Base-by-base conservation (phyloP, 2,888 invertebrate genomes). In the Folsomia manolachei region DNA sequence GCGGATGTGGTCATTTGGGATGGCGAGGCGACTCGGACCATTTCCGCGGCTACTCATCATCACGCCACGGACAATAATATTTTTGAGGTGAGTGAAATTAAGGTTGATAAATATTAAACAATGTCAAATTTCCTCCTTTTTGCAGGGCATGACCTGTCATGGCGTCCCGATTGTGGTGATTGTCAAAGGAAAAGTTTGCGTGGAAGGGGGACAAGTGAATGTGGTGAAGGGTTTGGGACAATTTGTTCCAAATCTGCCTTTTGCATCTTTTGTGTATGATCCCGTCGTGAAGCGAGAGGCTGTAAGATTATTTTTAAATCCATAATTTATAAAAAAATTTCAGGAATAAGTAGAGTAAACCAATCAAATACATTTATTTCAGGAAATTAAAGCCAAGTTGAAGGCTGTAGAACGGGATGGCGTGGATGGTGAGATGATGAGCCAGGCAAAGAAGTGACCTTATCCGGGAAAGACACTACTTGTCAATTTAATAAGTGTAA, bases 1-100 rank as follows among this genome's bases (percentile, higher is more conserved):
- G 99, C 97, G 0, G 99, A 99, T 84, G 87, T 99, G 76, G 93
- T 99, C 11, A 88, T 99, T 75, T 99, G 98, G 99, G 93, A 99
- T 86, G 93, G 95, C 0, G 86, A 89, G 68, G 89, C 89, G 64
- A 91, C 91, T 70, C 87, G 93, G 72, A 91, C 90, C 78, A 97
- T 99, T 83, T 94, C 96, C 9, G 95, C 95, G 0, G 88, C 91
- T 80, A 92, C 91, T 0, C 98, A 99, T 84, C 91, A 93, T 80
- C 95, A 96, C 78, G 93, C 93, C 1, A 91, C 92, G 72, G 95
- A 98, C 86, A 97, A 95, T 83, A 99, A 99, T 84, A 96, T 99
- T 79, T 99, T 98, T 84, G 98, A 99, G 88, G 91, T 90, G 82
- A 79, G 23, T 56, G 18, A 19, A 7, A 56, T 19, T 19, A 56